Evolutionary conservation across 1,140 invertebrate species (phyloP).

Genomic region (Rhizoglyphus robini): DNA sequence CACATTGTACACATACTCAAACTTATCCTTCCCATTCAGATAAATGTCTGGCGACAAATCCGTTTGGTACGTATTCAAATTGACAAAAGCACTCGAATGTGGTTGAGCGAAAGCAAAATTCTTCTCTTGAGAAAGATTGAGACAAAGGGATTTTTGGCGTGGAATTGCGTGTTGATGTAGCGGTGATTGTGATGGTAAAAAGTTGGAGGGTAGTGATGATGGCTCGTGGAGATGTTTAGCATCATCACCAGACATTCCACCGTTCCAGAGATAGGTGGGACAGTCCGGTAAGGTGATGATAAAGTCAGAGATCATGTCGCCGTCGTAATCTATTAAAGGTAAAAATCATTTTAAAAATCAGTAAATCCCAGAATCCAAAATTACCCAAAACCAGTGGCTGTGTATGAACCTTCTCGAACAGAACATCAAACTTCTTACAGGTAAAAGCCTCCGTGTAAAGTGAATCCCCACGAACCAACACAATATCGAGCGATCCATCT

Average conservation of each 20-base stretch:
- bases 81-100: constrained; percentile 76
- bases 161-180: too few relatives aligned
- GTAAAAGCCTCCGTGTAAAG: neutral
- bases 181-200: too few relatives aligned
- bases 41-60: constrained; percentile 70
- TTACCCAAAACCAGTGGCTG: constrained; percentile 43
- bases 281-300: neutral
- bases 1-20: constrained; percentile 18
- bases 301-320: neutral
- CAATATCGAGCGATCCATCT: neutral
- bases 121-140: constrained; percentile 28
- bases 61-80: constrained; percentile 48
- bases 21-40: constrained; percentile 47
- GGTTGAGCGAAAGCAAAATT: constrained; percentile 43
- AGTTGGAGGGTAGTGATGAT: neutral
- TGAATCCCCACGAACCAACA: neutral
- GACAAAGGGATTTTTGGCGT: neutral
- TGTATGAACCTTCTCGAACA: neutral
- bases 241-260: neutral
- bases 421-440: neutral
- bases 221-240: neutral
- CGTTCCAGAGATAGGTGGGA: neutral
- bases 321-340: neutral
- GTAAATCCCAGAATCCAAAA: neutral
- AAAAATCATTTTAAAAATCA: neutral